Conservation (phyloP, 2,113 vertebrate genomes). For the Willisornis vidua region DNA sequence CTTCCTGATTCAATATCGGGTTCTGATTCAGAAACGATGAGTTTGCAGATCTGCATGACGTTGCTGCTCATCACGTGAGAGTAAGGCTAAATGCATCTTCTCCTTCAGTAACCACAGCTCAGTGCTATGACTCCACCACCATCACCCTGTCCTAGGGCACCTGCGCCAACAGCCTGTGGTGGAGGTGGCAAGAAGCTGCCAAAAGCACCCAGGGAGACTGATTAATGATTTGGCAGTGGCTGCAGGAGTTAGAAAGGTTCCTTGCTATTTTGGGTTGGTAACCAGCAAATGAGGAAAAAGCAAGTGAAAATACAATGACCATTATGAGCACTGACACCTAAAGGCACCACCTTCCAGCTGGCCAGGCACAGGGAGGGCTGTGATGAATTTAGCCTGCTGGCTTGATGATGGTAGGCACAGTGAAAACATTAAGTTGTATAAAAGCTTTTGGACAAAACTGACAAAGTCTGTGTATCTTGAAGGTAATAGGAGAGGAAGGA, state of each 20-base stretch:
- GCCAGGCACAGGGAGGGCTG: background rate
- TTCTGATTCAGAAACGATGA: background rate
- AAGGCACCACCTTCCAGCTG: background rate
- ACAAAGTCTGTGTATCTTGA: background rate
- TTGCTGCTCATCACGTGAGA: background rate
- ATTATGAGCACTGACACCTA: background rate
- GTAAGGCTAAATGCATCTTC: background rate
- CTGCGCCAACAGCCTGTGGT: background rate
- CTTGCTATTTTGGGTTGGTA: background rate
- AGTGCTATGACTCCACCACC: background rate
- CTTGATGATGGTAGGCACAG: background rate
- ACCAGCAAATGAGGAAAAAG: background rate
- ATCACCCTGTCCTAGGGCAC: background rate
- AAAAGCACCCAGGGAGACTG: background rate
- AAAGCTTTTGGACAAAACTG: background rate
- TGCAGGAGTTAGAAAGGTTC: background rate
- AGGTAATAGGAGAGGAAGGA: background rate
- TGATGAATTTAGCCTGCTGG: conserved; percentile 3
- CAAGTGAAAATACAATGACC: background rate
- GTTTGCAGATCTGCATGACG: background rate
- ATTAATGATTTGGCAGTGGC: background rate
- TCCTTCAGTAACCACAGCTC: background rate
- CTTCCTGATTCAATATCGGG: background rate
- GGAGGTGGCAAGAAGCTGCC: background rate
- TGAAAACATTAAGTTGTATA: background rate